Conservation (phyloP, 2,797 vertebrate genomes). For the Otus scops region DNA sequence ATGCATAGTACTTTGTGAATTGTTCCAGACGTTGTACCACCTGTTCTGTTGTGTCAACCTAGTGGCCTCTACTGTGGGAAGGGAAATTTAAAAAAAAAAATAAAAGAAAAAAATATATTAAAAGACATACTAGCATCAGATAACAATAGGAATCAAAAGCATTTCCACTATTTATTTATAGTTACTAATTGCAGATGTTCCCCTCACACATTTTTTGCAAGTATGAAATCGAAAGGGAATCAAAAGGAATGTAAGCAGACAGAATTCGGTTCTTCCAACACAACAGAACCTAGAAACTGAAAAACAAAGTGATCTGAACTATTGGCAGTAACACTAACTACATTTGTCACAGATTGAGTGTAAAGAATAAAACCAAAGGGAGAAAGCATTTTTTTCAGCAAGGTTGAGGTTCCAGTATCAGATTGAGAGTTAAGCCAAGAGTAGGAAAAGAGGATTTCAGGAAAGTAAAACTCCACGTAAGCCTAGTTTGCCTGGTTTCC, state of each 20-base stretch:
- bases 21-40: not conserved
- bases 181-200: not conserved
- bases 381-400: not conserved
- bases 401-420: not conserved
- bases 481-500: conserved; percentile 58
- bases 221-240: not conserved
- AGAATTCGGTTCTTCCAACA: not conserved
- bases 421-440: not conserved
- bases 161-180: not conserved
- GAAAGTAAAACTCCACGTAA: not conserved
- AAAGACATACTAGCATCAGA: not conserved
- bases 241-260: not conserved
- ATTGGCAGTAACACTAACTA: not conserved
- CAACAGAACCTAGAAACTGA: not conserved
- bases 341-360: not conserved
- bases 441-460: not conserved
- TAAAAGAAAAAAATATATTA: not conserved
- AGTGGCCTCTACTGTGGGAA: not conserved
- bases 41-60: not conserved
- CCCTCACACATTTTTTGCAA: not conserved
- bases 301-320: not conserved
- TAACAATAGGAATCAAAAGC: not conserved
- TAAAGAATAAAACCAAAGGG: not conserved
- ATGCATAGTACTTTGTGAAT: not conserved
- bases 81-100: not conserved